Conservation (phyloP, 30 jellyfish, hydroid and myxozoan species). For the Phacellophora camtschatica region DNA sequence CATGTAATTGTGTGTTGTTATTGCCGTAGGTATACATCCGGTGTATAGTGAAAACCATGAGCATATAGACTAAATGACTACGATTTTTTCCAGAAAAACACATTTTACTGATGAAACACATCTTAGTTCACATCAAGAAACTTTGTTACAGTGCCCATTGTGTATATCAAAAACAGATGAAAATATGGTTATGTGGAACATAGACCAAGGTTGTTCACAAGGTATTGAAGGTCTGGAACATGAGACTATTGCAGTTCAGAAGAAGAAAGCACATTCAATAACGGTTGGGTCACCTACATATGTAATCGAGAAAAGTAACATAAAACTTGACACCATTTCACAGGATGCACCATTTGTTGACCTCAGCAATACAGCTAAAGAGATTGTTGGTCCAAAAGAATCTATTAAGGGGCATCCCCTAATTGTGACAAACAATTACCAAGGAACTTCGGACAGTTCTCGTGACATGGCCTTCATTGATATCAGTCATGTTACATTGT, state of each 20-base stretch:
- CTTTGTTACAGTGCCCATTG: not conserved
- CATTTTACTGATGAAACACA: not conserved
- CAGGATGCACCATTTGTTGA: slow-evolving; percentile 72
- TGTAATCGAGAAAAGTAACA: slow-evolving; percentile 36
- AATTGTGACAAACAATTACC: slow-evolving; percentile 7
- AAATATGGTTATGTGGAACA: slow-evolving; percentile 64
- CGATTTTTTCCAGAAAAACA: too few relatives aligned
- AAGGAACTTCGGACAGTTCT: not conserved
- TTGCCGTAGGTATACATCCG: too few relatives aligned
- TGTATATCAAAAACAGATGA: slow-evolving; percentile 56
- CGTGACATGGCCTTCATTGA: slow-evolving; percentile 2
- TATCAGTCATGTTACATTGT: slow-evolving; percentile 54
- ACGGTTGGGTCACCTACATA: slow-evolving; percentile 23
- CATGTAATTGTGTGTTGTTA: too few relatives aligned
- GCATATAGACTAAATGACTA: too few relatives aligned
- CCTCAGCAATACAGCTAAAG: slow-evolving; percentile 58
- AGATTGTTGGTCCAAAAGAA: slow-evolving; percentile 75
- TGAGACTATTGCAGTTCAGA: slow-evolving; percentile 25
- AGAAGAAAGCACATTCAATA: slow-evolving; percentile 1
- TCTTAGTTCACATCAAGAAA: not conserved
- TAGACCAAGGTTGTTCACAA: slow-evolving; percentile 57
- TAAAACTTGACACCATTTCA: slow-evolving; percentile 25
- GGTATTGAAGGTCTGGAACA: slow-evolving; percentile 45
- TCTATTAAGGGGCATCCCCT: slow-evolving; percentile 82
- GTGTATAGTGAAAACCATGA: too few relatives aligned